Percentiles rank a stretch among this genome's conserved stretches.
Conservation (phyloP, 2,113 vertebrate species). For the Trachemys scripta region DNA sequence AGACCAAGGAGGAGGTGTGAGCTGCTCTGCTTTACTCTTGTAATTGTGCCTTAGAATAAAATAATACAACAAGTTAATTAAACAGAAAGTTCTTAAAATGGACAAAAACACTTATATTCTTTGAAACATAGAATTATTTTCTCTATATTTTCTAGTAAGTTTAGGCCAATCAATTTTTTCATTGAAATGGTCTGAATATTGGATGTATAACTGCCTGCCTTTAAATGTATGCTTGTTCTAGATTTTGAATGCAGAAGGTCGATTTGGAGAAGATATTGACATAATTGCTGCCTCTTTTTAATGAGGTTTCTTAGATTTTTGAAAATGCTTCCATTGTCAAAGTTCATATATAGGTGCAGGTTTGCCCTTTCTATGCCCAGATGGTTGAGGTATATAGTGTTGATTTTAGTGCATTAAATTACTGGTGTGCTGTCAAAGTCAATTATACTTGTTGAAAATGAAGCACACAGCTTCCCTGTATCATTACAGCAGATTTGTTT, state of each 20-base stretch:
- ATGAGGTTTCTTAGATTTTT: slow-evolving; percentile 31
- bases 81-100: neutral
- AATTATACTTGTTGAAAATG: slow-evolving; percentile 78
- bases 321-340: slow-evolving; percentile 66
- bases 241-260: neutral
- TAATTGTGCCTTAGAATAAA: neutral
- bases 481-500: slow-evolving; percentile 70
- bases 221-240: neutral
- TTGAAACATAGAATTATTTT: neutral
- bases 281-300: slow-evolving; percentile 69
- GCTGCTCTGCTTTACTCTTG: neutral
- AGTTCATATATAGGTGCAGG: slow-evolving; percentile 57
- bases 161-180: neutral
- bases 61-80: neutral
- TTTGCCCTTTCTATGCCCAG: slow-evolving; percentile 31
- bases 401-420: slow-evolving; percentile 82
- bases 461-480: slow-evolving; percentile 81
- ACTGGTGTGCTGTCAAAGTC: slow-evolving; percentile 82
- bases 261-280: slow-evolving; percentile 47
- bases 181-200: neutral
- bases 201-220: neutral
- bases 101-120: neutral
- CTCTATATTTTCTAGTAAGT: neutral
- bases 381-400: slow-evolving; percentile 55
- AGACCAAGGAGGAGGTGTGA: neutral